These are phyloP conservation scores for Brachionichthys hirsutus DNA, from an alignment of 2,113 vertebrate species.

Conservation along the genomic window DNA sequence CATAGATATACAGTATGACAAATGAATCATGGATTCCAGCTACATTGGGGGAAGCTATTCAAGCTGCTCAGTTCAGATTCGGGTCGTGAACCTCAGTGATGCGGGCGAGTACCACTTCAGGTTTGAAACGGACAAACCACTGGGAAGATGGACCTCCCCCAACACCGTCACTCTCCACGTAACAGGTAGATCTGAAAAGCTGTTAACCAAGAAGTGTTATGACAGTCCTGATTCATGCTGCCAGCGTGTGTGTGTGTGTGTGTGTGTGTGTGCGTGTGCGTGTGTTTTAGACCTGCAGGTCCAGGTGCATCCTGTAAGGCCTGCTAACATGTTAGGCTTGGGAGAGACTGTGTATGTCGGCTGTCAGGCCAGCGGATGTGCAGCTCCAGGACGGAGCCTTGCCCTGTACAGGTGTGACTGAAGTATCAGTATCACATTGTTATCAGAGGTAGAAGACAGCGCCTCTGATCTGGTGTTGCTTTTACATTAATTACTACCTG, in stretches of 20 bases:
- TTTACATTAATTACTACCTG: neutral
- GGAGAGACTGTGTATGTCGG: slow-evolving; percentile 78
- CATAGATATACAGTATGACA: neutral
- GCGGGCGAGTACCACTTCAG: slow-evolving; percentile 78
- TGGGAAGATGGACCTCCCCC: slow-evolving; percentile 78
- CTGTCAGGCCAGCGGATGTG: slow-evolving; percentile 77
- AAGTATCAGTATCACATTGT: no score
- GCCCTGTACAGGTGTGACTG: slow-evolving; percentile 70
- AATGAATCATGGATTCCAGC: slow-evolving; percentile 33
- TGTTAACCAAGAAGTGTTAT: neutral
- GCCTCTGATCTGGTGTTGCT: no score
- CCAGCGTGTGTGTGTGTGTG: neutral
- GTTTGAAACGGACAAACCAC: slow-evolving; percentile 76
- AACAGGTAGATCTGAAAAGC: slow-evolving; percentile 58
- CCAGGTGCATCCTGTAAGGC: slow-evolving; percentile 71
- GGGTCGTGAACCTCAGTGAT: slow-evolving; percentile 71
- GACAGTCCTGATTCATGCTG: neutral
- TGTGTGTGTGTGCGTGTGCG: neutral
- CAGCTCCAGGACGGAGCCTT: slow-evolving; percentile 69
- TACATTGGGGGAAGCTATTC: slow-evolving; percentile 69
- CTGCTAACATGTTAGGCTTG: slow-evolving; percentile 69
- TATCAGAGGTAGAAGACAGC: no score
- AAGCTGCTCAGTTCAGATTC: slow-evolving; percentile 75
- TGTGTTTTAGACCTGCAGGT: slow-evolving; percentile 76
- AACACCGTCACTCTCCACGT: slow-evolving; percentile 72